Evolutionary conservation across 2,113 vertebrate genomes (phyloP).

Genomic region (Chloropsis cyanopogon): DNA sequence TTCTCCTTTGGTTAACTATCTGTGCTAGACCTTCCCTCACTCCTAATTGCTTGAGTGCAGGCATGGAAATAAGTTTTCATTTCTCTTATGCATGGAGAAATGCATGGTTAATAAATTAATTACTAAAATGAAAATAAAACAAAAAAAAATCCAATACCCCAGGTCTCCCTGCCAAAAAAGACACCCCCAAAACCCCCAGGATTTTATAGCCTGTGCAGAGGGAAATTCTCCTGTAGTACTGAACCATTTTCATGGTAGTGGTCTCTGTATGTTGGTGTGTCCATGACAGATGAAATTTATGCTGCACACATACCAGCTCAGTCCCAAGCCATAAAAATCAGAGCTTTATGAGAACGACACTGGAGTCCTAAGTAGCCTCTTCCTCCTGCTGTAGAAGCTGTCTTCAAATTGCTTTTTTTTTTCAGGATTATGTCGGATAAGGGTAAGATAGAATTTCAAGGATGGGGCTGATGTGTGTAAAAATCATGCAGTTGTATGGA

Average conservation of each 20-base stretch:
- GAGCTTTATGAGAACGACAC: background rate
- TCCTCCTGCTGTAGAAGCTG: background rate
- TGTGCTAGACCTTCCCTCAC: background rate
- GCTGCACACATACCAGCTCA: background rate
- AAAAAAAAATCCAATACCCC: background rate
- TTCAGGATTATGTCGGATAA: constrained; percentile 22
- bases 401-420: background rate
- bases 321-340: background rate
- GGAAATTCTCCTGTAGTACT: background rate
- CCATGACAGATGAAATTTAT: background rate
- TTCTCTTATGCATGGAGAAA: background rate
- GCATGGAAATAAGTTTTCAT: background rate
- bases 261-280: background rate
- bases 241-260: background rate
- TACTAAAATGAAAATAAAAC: background rate
- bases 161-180: fast-evolving
- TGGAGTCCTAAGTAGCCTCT: background rate
- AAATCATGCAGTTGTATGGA: background rate
- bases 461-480: background rate
- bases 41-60: background rate
- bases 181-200: fast-evolving
- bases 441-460: constrained; percentile 19
- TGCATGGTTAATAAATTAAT: background rate
- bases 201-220: background rate
- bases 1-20: background rate